Conservation (phyloP, 2,113 vertebrate species). For the Sylvia atricapilla region DNA sequence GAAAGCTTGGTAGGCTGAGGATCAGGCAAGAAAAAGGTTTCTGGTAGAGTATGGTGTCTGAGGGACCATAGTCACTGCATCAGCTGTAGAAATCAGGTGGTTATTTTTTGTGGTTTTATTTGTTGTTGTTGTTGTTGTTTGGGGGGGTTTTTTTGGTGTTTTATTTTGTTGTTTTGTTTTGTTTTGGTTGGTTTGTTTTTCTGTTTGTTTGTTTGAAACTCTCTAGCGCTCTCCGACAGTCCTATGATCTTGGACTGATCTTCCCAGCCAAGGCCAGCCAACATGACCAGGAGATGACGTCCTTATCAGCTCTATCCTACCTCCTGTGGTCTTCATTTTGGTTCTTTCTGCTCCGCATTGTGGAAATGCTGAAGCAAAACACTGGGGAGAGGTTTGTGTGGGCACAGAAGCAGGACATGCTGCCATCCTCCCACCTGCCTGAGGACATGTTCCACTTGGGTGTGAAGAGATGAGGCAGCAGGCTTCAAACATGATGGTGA, state of each 20-base stretch:
- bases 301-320: neutral
- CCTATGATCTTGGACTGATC: neutral
- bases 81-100: neutral
- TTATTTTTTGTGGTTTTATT: no score
- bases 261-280: neutral
- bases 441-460: neutral
- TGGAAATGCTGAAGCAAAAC: neutral
- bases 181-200: no score
- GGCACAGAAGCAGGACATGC: neutral
- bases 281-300: neutral
- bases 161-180: no score
- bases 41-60: neutral
- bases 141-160: no score
- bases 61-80: neutral
- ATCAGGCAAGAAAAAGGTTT: neutral
- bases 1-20: neutral
- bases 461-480: neutral
- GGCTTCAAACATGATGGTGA: neutral
- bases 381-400: accelerated
- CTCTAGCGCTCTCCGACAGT: neutral
- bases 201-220: neutral
- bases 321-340: neutral
- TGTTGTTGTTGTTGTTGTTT: neutral
- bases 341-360: neutral
- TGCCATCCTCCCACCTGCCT: neutral